Percentiles rank a stretch among this genome's conserved stretches.
phyloP scores from a whole-genome alignment of 1,140 invertebrate species.

The Leucophenga varia region DNA sequence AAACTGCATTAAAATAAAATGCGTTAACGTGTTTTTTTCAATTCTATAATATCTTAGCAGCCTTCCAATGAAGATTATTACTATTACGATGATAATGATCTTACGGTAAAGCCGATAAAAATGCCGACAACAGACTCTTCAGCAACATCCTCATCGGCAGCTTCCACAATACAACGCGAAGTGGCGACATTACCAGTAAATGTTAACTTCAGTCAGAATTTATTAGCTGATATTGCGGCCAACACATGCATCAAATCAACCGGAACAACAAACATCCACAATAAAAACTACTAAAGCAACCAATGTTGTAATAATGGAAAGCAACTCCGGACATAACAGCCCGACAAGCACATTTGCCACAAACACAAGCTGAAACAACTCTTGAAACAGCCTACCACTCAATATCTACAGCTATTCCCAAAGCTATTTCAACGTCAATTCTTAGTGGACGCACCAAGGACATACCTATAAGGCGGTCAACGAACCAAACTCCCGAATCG shows the following conservation, averaged over 20 bases:
- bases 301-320: constrained; percentile 25
- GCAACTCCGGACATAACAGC: background rate
- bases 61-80: constrained; percentile 45
- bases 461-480: constrained; percentile 18
- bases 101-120: constrained; percentile 48
- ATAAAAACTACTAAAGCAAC: background rate
- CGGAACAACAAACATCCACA: background rate
- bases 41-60: constrained; percentile 33
- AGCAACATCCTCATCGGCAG: constrained; percentile 13
- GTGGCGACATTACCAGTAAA: constrained; percentile 5
- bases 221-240: constrained; percentile 31
- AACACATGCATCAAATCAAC: constrained; percentile 11
- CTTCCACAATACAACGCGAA: constrained; percentile 4
- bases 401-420: constrained; percentile 10
- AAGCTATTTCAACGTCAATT: constrained; percentile 12
- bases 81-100: constrained; percentile 49
- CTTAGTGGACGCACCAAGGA: constrained; percentile 26
- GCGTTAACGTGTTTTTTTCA: constrained; percentile 10
- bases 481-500: constrained; percentile 35
- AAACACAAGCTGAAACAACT: constrained; percentile 23
- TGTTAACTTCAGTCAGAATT: constrained; percentile 24
- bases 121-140: constrained; percentile 22
- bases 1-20: background rate
- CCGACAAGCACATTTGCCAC: constrained; percentile 31
- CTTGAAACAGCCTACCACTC: background rate